Conservation (phyloP, 2,888 invertebrate species). For the Phaonia tiefii region DNA sequence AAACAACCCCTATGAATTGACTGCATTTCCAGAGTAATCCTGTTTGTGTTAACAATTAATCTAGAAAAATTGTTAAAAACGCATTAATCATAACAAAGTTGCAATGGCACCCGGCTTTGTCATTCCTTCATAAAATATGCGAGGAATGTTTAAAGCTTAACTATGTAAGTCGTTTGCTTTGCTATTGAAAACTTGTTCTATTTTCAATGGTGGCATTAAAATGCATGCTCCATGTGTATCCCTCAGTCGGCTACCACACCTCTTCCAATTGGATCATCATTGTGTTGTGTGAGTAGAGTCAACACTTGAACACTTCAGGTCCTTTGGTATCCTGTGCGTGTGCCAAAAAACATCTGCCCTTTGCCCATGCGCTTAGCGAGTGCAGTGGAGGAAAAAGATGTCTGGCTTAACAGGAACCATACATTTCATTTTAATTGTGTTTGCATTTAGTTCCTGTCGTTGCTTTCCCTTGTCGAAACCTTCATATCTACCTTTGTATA, state of each 20-base stretch:
- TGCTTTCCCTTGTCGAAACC: conserved; percentile 12
- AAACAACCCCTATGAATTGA: conserved; percentile 32
- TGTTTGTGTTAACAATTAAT: conserved; percentile 46
- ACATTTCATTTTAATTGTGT: conserved; percentile 53
- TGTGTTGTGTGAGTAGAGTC: background rate
- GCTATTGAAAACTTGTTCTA: conserved; percentile 24
- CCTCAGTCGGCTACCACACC: conserved; percentile 13
- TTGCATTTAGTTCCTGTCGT: conserved; percentile 63
- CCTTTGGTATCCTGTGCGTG: conserved; percentile 43
- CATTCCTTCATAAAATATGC: conserved; percentile 22
- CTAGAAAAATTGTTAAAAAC: conserved; percentile 45
- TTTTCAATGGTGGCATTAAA: conserved; percentile 20
- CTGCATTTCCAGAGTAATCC: conserved; percentile 17
- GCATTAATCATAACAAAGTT: conserved; percentile 41
- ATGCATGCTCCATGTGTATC: conserved; percentile 8
- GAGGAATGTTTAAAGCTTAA: conserved; percentile 31
- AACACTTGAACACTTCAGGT: conserved; percentile 10
- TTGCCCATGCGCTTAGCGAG: conserved; percentile 18
- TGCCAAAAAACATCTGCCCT: conserved; percentile 44
- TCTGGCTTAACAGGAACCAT: conserved; percentile 43
- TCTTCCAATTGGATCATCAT: conserved; percentile 27
- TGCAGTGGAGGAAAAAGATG: conserved; percentile 39
- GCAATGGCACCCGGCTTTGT: background rate
- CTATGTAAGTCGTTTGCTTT: background rate
- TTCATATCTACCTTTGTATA: background rate